Evolutionary conservation across 2,888 invertebrate genomes (phyloP), one percentile per base, ranked within the genome.

Genomic region (Sericinus montela): DNA sequence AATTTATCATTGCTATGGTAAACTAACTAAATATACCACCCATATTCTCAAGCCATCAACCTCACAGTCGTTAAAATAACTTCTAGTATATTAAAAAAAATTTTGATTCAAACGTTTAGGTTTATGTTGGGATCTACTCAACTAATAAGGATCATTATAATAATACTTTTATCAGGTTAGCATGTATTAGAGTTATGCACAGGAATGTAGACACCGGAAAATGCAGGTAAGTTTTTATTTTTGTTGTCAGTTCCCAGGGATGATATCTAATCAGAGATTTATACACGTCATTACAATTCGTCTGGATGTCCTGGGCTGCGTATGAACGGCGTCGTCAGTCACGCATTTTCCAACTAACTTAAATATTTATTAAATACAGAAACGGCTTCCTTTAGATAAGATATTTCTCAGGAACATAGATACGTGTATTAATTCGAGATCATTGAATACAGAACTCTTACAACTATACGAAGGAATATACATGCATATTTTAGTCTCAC

Each of bases 181-280:
- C 25, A 7, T 25, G 4, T 8, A 25, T 25, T 25, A 8, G 1
- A 4, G 6, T 7, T 45, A 42, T 37, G 50, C 43, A 45, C 37
- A 58, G 56, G 59, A 65, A 69, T 66, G 63, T 62, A 54, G 62
- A 58, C 67, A 66, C 67, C 66, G 67, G 71, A 67, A 40, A 74
- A 75, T 67, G 60, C 60, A 65, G 63, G 59, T 62, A 63, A 62
- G 60, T 69, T 69, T 72, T 79, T 75, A 69, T 68, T 72, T 63
- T 67, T 79, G 80, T 79, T 75, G 78, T 71, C 75, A 67, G 76
- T 84, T 85, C 85, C 82, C 85, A 84, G 71, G 76, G 72, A 68
- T 71, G 75, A 66, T 85, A 87, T 88, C 85, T 86, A 87, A 86
- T 88, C 85, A 75, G 67, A 74, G 72, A 77, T 80, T 75, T 79